These are phyloP conservation scores for Rhopalosiphum nymphaeae DNA, from an alignment of 2,888 invertebrate species.

Conservation along the genomic window DNA sequence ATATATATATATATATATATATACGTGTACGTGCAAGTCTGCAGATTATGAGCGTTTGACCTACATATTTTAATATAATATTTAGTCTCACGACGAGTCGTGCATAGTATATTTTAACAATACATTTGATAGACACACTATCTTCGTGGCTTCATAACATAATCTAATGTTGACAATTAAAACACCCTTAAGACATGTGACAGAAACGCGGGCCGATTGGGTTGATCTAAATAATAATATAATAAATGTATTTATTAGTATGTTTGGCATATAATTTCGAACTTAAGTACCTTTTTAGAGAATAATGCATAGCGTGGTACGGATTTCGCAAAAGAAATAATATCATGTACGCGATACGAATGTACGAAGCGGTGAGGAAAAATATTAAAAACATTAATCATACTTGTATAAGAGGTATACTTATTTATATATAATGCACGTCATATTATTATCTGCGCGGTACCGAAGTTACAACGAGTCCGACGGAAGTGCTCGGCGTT, in stretches of 20 bases:
- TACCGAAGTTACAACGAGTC: neutral
- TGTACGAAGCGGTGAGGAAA: neutral
- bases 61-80: slow-evolving; percentile 34
- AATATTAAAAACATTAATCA: slow-evolving; percentile 2
- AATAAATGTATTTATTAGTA: neutral
- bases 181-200: neutral
- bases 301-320: neutral
- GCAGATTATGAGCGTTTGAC: slow-evolving; percentile 45
- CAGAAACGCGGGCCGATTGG: neutral
- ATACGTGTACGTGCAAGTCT: slow-evolving; percentile 2
- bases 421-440: neutral
- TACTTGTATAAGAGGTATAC: neutral
- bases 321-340: neutral
- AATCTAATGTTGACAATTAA: neutral
- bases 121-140: neutral
- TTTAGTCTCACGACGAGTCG: neutral
- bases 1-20: slow-evolving; percentile 2
- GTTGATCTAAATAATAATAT: neutral
- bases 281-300: neutral
- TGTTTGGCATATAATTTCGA: neutral
- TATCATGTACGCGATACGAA: neutral
- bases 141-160: neutral
- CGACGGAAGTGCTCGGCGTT: slow-evolving; percentile 18
- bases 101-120: neutral
- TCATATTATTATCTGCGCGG: neutral